phyloP scores from a whole-genome alignment of 37 sponge, comb jelly and placozoan genomes.

The Agelas oroides region DNA sequence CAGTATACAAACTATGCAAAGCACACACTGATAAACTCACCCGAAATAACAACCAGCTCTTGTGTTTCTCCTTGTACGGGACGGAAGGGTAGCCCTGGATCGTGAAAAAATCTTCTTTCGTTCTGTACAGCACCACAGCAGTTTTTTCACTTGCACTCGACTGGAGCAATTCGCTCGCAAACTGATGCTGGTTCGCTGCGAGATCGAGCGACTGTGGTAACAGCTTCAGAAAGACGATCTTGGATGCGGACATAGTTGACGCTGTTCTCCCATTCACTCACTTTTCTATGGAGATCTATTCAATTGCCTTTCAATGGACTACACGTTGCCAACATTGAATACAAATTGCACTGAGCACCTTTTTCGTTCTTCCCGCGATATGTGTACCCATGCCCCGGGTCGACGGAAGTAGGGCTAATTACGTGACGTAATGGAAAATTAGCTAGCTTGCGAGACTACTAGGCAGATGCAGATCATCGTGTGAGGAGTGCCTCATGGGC shows the following conservation, averaged over 20 bases:
- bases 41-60: slow-evolving; percentile 27
- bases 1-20: background rate
- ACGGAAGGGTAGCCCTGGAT: slow-evolving; percentile 47
- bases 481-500: too few species aligned
- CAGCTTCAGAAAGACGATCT: slow-evolving; percentile 29
- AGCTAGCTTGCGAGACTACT: too few species aligned
- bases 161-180: background rate
- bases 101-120: background rate
- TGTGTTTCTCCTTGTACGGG: slow-evolving; percentile 28
- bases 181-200: background rate
- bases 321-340: too few species aligned
- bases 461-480: too few species aligned
- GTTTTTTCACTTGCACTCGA: background rate
- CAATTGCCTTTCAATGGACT: too few species aligned
- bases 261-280: too few species aligned
- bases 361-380: too few species aligned
- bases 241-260: background rate
- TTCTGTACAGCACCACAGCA: slow-evolving; percentile 22
- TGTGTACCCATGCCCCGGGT: too few species aligned
- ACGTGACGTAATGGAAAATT: too few species aligned
- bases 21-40: slow-evolving; percentile 13
- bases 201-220: background rate
- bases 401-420: too few species aligned
- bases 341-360: too few species aligned
- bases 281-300: too few species aligned